These are phyloP conservation scores for Heteronetta atricapilla DNA, from an alignment of 2,113 vertebrate species.

Conservation along the genomic window DNA sequence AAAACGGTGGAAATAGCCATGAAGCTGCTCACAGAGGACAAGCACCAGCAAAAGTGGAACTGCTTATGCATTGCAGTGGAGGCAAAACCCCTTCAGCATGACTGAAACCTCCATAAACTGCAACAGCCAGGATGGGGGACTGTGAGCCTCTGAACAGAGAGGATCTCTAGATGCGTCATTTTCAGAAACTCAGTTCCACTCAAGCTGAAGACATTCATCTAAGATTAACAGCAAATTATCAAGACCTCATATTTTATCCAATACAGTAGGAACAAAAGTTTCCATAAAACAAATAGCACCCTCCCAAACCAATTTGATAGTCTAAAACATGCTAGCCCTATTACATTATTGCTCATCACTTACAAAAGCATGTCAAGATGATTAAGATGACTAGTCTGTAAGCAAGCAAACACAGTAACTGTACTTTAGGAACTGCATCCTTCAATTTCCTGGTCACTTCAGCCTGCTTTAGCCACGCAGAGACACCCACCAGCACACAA, in stretches of 20 bases:
- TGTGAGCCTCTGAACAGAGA: not conserved
- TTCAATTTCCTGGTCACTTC: not conserved
- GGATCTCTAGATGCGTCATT: not conserved
- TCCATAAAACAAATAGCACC: not conserved
- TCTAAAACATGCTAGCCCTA: not conserved
- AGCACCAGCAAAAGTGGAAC: not conserved
- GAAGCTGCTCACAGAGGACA: not conserved
- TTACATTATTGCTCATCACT: not conserved
- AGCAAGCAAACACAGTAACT: not conserved
- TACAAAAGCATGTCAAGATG: not conserved
- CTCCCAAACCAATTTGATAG: not conserved
- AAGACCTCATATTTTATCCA: not conserved
- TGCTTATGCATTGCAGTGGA: not conserved
- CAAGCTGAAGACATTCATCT: not conserved
- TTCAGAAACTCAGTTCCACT: not conserved
- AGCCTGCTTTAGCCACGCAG: not conserved
- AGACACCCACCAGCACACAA: not conserved
- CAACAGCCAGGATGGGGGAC: not conserved
- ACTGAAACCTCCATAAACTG: not conserved
- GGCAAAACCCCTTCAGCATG: not conserved
- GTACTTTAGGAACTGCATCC: not conserved
- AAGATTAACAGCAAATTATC: not conserved
- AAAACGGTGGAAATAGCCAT: not conserved
- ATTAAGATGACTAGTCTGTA: not conserved
- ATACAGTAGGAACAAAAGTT: not conserved